Conservation (phyloP, 2,888 invertebrate genomes). For the Lucinisca nassula region DNA sequence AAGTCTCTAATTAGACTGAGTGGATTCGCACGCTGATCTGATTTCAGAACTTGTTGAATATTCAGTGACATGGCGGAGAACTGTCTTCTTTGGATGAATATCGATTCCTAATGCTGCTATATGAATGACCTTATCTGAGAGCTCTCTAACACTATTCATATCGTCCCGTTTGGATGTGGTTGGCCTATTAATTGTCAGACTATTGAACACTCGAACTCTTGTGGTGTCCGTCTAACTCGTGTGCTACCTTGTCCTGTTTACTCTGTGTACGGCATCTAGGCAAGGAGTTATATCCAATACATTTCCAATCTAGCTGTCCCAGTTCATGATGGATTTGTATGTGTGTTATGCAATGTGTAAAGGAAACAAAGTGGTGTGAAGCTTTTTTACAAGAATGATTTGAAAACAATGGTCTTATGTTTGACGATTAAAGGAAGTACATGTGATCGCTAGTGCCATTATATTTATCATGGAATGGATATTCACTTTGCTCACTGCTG, state of each 20-base stretch:
- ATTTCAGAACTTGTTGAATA: too few relatives aligned
- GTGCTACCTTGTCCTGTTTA: neutral
- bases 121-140: neutral
- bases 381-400: neutral
- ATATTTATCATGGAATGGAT: neutral
- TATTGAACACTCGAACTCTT: too few relatives aligned
- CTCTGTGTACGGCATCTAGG: neutral
- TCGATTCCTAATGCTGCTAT: neutral
- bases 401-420: too few relatives aligned
- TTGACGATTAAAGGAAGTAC: too few relatives aligned
- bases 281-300: neutral
- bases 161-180: neutral
- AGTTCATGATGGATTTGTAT: neutral
- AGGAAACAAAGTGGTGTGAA: neutral
- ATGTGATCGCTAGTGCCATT: too few relatives aligned
- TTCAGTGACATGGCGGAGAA: too few relatives aligned
- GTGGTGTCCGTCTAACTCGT: neutral
- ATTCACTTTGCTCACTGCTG: neutral
- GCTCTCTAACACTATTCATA: neutral
- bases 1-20: too few relatives aligned
- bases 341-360: neutral
- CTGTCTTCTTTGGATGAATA: neutral
- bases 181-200: too few relatives aligned
- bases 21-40: too few relatives aligned
- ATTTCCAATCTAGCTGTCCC: neutral